A percentile compares a stretch with the other conserved stretches of the same genome.
These are phyloP conservation scores for Perdita meconis DNA, from an alignment of 2,888 invertebrate species.

Conservation along the genomic window DNA sequence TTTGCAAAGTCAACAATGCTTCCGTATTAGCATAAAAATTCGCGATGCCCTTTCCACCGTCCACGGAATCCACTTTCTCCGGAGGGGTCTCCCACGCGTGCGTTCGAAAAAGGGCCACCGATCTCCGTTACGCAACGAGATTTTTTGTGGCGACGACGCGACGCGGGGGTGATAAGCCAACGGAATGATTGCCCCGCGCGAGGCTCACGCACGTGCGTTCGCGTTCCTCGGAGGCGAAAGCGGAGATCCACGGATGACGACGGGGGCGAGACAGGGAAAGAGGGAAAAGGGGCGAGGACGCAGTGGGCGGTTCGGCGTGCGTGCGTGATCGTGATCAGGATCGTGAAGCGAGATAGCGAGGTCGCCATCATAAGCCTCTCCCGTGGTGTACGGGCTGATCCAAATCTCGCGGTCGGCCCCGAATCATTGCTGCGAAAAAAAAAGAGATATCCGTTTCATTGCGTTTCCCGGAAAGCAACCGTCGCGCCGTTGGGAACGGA, in stretches of 20 bases:
- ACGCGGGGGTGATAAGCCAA: slow-evolving; percentile 20
- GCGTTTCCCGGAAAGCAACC: neutral
- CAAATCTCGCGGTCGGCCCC: slow-evolving; percentile 70
- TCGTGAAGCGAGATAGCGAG: slow-evolving; percentile 78
- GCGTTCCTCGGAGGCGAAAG: slow-evolving; percentile 47
- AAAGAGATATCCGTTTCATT: neutral
- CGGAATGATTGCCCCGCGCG: slow-evolving; percentile 38
- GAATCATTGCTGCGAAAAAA: neutral
- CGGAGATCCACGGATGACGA: slow-evolving; percentile 42
- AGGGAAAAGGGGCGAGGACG: slow-evolving; percentile 63
- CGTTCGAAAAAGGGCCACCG: slow-evolving; percentile 5
- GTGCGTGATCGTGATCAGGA: slow-evolving; percentile 82
- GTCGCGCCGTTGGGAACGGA: no score
- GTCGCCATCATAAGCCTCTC: slow-evolving; percentile 76
- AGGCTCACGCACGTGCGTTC: slow-evolving; percentile 76
- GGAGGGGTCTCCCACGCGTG: slow-evolving; percentile 8
- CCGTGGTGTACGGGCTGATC: slow-evolving; percentile 75
- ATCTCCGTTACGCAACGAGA: slow-evolving; percentile 17
- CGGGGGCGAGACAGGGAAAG: slow-evolving; percentile 27
- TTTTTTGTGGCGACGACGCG: slow-evolving; percentile 13
- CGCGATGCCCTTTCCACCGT: neutral
- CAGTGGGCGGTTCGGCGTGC: slow-evolving; percentile 80
- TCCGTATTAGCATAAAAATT: no score
- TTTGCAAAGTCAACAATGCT: no score
- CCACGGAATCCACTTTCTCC: slow-evolving; percentile 28